Evolutionary conservation across 2,113 vertebrate genomes (phyloP).

Genomic region (Myiozetetes cayanensis): DNA sequence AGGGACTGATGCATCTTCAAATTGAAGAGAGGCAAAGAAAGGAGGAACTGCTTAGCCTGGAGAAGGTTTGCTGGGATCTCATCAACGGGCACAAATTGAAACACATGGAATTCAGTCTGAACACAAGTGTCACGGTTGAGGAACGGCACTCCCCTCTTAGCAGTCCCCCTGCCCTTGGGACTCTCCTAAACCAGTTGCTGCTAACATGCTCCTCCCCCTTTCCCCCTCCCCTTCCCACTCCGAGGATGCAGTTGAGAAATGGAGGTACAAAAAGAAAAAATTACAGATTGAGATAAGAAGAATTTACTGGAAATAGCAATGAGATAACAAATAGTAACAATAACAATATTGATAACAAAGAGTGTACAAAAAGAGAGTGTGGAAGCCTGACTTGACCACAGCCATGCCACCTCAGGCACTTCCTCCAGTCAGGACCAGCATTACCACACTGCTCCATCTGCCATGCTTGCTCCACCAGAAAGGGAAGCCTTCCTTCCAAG

Average conservation of each 20-base stretch:
- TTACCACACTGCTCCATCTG: background rate
- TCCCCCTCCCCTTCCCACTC: background rate
- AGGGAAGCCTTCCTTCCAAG: background rate
- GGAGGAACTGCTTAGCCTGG: background rate
- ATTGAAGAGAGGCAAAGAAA: background rate
- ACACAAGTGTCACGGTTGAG: background rate
- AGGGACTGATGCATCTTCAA: background rate
- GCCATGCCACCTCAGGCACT: background rate
- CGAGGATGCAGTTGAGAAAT: background rate
- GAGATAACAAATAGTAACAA: background rate
- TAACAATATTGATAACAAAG: background rate
- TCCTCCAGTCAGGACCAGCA: background rate
- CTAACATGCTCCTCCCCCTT: background rate
- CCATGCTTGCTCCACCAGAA: background rate
- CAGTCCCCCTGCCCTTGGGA: background rate
- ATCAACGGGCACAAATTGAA: background rate
- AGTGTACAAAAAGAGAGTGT: background rate
- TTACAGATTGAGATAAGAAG: background rate
- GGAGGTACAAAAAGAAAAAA: background rate
- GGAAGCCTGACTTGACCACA: background rate
- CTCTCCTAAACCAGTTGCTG: background rate
- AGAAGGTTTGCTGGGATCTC: background rate
- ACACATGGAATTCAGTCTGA: background rate
- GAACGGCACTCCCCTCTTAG: background rate
- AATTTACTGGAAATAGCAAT: background rate